Evolutionary conservation across 2,113 vertebrate genomes (phyloP).

Genomic region (Hoplias malabaricus): DNA sequence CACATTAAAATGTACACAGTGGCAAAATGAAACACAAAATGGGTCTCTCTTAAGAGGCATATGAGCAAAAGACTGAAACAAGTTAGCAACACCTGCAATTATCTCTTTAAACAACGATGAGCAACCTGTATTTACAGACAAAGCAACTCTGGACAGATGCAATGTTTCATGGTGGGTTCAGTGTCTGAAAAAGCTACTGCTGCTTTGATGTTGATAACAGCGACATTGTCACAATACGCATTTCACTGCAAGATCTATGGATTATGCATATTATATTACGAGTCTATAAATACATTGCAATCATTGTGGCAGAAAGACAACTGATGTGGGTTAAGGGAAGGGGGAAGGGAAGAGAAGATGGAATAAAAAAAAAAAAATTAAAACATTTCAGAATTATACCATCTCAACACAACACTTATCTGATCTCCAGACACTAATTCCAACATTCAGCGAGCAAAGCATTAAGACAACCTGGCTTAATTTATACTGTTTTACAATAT

Average conservation of each 20-base stretch:
- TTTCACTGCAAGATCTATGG: background rate
- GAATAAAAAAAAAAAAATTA: background rate
- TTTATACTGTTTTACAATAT: background rate
- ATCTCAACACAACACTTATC: background rate
- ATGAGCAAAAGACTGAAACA: background rate
- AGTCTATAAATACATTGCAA: background rate
- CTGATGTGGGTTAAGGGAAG: too few relatives aligned
- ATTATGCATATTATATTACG: background rate
- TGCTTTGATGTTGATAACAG: background rate
- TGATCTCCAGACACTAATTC: background rate
- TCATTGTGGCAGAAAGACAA: background rate
- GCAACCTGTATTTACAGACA: background rate
- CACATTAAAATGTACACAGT: conserved; percentile 1
- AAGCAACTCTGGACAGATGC: background rate
- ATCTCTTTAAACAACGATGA: background rate
- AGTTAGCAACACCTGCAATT: background rate
- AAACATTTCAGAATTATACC: background rate
- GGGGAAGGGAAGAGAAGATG: background rate
- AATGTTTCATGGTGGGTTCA: background rate
- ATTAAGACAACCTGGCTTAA: background rate
- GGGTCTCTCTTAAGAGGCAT: background rate
- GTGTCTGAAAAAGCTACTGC: background rate
- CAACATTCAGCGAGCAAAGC: background rate
- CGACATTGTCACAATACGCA: background rate
- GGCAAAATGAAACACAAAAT: background rate